Evolutionary conservation across 1,140 invertebrate genomes (phyloP).

Genomic region (Neomicropteryx cornuta): DNA sequence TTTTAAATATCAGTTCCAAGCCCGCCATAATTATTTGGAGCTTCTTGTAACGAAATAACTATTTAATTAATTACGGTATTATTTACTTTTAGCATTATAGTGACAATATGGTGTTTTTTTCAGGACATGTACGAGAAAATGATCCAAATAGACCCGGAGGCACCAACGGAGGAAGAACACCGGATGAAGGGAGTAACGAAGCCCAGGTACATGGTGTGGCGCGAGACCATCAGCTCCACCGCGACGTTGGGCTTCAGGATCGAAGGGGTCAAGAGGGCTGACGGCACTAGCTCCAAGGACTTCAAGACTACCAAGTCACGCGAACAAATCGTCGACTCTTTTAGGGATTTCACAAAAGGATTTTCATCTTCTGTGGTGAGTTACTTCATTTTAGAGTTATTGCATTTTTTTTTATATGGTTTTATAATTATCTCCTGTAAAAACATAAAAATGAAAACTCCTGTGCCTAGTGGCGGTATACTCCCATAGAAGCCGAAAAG

Average conservation of each 20-base stretch:
- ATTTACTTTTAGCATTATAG: no score
- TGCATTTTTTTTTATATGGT: no score
- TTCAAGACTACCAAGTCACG: slow-evolving; percentile 90
- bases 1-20: no score
- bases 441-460: no score
- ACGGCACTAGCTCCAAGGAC: slow-evolving; percentile 84
- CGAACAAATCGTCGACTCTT: slow-evolving; percentile 69
- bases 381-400: slow-evolving; percentile 14
- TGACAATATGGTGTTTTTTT: no score
- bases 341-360: slow-evolving; percentile 72
- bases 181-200: slow-evolving; percentile 84
- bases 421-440: no score
- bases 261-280: slow-evolving; percentile 84
- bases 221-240: slow-evolving; percentile 94
- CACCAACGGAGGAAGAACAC: slow-evolving; percentile 86
- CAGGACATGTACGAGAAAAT: slow-evolving; percentile 98
- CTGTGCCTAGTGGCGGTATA: no score
- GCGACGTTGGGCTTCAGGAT: slow-evolving; percentile 91
- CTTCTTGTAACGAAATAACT: no score
- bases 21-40: no score
- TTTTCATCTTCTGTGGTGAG: slow-evolving; percentile 69
- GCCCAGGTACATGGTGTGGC: slow-evolving; percentile 94
- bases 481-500: no score
- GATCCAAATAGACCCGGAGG: slow-evolving; percentile 85
- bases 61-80: no score